Evolutionary conservation across 2,888 invertebrate species (phyloP), one percentile per base, ranked within the genome.

Genomic region (Drosophila mimica): DNA sequence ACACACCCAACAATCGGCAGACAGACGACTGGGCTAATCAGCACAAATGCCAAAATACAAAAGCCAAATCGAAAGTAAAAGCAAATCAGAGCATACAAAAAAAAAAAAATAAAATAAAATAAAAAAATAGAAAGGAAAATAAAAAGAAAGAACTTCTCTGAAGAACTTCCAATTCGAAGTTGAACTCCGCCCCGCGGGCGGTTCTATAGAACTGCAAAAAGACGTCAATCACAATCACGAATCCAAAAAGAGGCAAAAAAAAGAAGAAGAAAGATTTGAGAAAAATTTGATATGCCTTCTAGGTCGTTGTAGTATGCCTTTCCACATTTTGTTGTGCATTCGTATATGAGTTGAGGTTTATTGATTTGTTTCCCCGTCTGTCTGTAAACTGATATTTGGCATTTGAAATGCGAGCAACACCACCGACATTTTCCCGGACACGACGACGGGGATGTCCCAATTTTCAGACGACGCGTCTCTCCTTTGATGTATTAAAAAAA

Each of bases 31-130:
- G 54, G 68, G 90, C 85, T 86, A 86, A 86, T 90, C 85, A 86
- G 89, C 90, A 87, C 87, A 86, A 86, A 90, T 86, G 83, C 81
- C 88, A 76, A 83, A 89, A 87, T 86, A 85, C 85, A 90, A 85
- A 85, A 85, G 90, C 89, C 83, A 88, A 85, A 86, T 89, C 85
- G 85, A 90, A 86, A 86, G 85, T 89, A 85, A 85, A 88, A 88
- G 77, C 82, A 88, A 88, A 85, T 84, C 88, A 87, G 82, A 76
- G 63, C 62, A 48, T 2, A 46, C 25, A 46, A 46, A 46, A 46
- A 46, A 17, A 38, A 46, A 15, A 46, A 66, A 69, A 49, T 60
- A 46, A 34, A 60, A 68, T 38, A 43, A n/a, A 46, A 71, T 38
- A 46, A 25, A 69, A 72, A 63, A 67, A 49, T 60, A 69, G 59